Base-by-base conservation (phyloP, 2,888 invertebrate genomes). In the Brachycybe producta region DNA sequence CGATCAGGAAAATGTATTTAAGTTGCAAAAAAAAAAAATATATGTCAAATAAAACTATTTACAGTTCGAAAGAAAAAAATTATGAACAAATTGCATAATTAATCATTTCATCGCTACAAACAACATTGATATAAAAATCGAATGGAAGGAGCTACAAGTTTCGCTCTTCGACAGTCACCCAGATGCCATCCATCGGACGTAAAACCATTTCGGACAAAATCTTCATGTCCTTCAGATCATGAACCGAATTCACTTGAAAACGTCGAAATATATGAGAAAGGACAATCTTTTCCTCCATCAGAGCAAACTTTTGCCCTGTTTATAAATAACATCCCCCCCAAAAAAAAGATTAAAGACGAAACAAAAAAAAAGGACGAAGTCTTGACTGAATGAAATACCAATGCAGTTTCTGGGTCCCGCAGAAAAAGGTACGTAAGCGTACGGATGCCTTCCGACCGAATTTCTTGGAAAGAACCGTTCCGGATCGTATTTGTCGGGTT, bases 401-500 rank as follows among this genome's bases (percentile, higher is more conserved):
- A 51, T 44, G 27, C 34, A 54, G 17, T 32, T 34, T 48, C 57
- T 52, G n/a, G 68, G 67, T 13, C 70, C 70, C 0, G 70, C 70
- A 27, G 70, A 70, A 50, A 70, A 70, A 0, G 70, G 70, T 1
- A 70, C 61, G 56, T 63, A 70, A 1, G 67, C 59, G 49, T 62
- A 70, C 3, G 63, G 61, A 58, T 86, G 85, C 54, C 87, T 76
- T 59, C 78, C 76, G 43, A 79, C 79, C 54, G 79, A 79, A 56
- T 75, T 77, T 58, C 81, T 77, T 0, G 84, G 82, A 55, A 78
- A 61, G 64, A 84, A 84, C 55, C 83, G 67, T 43, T 87, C 86
- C 2, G 87, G 87, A 69, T 87, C 74, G 63, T 84, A 88, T 55
- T 71, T 73, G 36, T 77, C 71, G 0, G 84, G 80, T 55, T 82